Conservation (phyloP, 2,113 vertebrate genomes). For the Burhinus oedicnemus region DNA sequence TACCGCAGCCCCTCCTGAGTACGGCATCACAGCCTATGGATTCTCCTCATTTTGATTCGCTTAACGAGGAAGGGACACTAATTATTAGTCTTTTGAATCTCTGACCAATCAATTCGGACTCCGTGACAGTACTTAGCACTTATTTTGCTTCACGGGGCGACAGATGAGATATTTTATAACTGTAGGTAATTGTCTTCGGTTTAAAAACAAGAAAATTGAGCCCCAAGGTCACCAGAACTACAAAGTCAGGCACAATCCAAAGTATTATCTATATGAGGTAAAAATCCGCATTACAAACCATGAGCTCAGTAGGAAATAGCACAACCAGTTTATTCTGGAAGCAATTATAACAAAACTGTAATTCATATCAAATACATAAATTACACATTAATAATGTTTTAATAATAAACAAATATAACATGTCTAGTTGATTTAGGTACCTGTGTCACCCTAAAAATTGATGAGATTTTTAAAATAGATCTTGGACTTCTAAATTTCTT, state of each 20-base stretch:
- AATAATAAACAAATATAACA: background rate
- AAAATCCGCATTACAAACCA: rapidly evolving
- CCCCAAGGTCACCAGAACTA: background rate
- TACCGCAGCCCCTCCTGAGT: background rate
- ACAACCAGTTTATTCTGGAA: background rate
- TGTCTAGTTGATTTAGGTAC: background rate
- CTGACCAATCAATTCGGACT: background rate
- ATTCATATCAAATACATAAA: background rate
- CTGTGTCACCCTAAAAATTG: background rate
- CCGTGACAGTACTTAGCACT: background rate
- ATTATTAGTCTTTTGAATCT: background rate
- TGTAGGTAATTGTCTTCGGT: background rate
- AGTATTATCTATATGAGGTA: rapidly evolving
- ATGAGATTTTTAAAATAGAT: background rate
- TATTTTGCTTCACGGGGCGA: background rate
- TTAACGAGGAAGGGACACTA: background rate
- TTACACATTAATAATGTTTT: background rate
- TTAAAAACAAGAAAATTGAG: background rate
- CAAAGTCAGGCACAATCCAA: background rate
- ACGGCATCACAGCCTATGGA: background rate
- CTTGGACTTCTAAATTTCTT: background rate
- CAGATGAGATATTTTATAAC: background rate
- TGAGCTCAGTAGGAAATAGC: background rate
- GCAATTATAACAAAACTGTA: background rate
- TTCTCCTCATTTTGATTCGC: background rate